Evolutionary conservation across 2,888 invertebrate genomes (phyloP).

Genomic region (Idaea biselata): DNA sequence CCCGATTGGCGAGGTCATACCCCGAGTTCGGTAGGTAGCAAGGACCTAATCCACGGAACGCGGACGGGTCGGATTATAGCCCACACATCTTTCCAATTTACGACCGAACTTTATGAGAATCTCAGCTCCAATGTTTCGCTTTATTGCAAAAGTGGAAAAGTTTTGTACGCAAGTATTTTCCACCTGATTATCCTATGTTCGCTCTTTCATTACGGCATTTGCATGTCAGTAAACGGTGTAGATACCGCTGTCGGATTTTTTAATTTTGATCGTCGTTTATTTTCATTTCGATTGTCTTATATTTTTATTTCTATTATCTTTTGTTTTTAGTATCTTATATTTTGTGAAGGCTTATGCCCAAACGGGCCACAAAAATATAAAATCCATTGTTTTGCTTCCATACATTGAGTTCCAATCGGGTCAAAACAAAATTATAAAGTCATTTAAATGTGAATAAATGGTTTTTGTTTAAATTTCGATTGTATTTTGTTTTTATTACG

Average conservation of each 20-base stretch:
- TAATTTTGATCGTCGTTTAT: neutral
- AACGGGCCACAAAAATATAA: too few species aligned
- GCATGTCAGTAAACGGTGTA: neutral
- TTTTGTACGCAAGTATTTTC: conserved; percentile 1
- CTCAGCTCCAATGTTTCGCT: neutral
- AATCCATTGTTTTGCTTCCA: too few species aligned
- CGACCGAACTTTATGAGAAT: neutral
- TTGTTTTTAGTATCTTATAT: too few species aligned
- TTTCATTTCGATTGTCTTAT: too few species aligned
- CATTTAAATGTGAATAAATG: too few species aligned
- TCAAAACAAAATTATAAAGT: too few species aligned
- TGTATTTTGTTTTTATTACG: too few species aligned
- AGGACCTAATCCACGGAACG: neutral
- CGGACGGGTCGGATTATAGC: conserved; percentile 1
- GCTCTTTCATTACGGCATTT: neutral
- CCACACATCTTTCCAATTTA: conserved; percentile 1
- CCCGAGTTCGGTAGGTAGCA: neutral
- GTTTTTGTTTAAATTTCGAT: too few species aligned
- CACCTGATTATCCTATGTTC: neutral
- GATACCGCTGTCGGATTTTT: neutral
- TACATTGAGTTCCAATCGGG: too few species aligned
- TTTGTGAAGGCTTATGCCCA: too few species aligned
- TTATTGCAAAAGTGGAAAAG: neutral
- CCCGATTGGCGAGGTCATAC: neutral
- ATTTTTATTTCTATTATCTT: too few species aligned